Evolutionary conservation across 2,113 vertebrate genomes (phyloP).

Genomic region (Upupa epops): DNA sequence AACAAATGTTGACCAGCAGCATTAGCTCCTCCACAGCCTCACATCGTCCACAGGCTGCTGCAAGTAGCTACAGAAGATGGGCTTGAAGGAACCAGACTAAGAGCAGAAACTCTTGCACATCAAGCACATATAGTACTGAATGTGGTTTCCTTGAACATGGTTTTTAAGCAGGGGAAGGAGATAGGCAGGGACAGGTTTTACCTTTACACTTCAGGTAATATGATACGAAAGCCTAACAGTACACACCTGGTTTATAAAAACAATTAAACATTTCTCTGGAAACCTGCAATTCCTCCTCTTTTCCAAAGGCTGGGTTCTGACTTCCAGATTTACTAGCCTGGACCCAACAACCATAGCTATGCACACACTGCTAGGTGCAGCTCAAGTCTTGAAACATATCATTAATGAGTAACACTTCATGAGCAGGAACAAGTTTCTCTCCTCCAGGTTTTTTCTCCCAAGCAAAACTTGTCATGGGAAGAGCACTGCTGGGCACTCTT

Average conservation of each 20-base stretch:
- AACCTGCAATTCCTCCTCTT: background rate
- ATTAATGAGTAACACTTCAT: background rate
- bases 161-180: rapidly evolving
- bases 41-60: background rate
- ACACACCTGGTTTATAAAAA: too few relatives aligned
- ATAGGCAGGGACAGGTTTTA: background rate
- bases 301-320: background rate
- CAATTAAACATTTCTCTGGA: background rate
- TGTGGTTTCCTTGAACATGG: background rate
- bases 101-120: background rate
- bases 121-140: background rate
- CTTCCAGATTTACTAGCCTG: background rate
- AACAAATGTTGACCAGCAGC: background rate
- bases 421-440: background rate
- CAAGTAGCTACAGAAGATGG: background rate
- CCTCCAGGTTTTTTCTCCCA: background rate
- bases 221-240: too few relatives aligned
- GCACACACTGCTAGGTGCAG: background rate
- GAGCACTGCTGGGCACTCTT: background rate
- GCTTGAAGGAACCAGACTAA: background rate
- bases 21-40: background rate
- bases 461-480: background rate
- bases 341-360: background rate
- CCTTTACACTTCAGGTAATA: background rate
- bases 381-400: background rate